A percentile compares a stretch with the other conserved stretches of the same genome.
These are phyloP conservation scores for Mactromeris polynyma DNA, from an alignment of 2,888 invertebrate species.

Conservation along the genomic window DNA sequence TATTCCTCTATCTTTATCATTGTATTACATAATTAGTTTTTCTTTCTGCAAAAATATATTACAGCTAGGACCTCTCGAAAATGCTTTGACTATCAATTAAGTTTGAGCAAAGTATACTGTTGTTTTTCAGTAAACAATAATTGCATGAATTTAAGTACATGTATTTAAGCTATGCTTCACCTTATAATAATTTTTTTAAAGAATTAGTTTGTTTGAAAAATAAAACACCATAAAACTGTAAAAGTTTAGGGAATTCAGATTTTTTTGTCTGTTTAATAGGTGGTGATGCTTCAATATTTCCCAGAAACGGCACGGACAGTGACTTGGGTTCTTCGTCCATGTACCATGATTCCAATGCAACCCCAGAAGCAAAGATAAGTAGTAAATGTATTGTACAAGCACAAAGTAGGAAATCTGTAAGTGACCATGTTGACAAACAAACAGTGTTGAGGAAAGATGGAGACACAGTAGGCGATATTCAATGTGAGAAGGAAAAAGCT, in stretches of 20 bases:
- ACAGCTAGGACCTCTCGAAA: no score
- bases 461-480: background rate
- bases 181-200: no score
- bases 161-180: no score
- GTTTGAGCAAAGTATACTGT: no score
- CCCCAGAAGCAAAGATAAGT: background rate
- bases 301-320: slow-evolving; percentile 87
- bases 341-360: background rate
- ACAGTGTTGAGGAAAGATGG: background rate
- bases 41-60: no score
- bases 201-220: background rate
- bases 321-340: background rate
- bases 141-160: no score
- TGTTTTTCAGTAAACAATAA: no score
- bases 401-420: background rate
- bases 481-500: background rate
- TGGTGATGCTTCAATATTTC: slow-evolving; percentile 96
- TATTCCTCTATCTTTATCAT: no score
- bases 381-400: background rate
- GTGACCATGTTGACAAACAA: background rate
- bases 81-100: no score
- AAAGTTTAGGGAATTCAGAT: background rate
- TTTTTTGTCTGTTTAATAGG: slow-evolving; percentile 72
- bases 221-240: background rate
- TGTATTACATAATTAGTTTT: no score